Evolutionary conservation across 2,113 vertebrate species (phyloP), one percentile per base, ranked within the genome.

Genomic region (Chrysochloris asiatica): DNA sequence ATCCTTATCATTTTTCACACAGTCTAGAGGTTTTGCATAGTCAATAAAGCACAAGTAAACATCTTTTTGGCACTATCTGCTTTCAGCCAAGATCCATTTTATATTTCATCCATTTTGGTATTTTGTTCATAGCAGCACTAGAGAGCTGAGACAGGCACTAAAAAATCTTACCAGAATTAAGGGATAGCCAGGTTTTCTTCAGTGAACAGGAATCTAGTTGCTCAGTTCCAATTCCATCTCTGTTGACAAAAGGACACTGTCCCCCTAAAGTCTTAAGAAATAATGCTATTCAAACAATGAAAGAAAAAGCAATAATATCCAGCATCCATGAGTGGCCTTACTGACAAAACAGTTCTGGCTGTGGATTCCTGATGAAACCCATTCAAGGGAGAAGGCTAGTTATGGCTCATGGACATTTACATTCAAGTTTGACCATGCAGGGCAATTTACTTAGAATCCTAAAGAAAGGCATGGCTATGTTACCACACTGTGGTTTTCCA

Each of bases 151-250:
- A n/a, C n/a, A n/a, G n/a, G n/a, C n/a, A n/a, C n/a, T n/a, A n/a
- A n/a, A n/a, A n/a, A n/a, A n/a, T n/a, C n/a, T n/a, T n/a, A n/a
- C n/a, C n/a, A n/a, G n/a, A n/a, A n/a, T n/a, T n/a, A n/a, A n/a
- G n/a, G n/a, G n/a, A n/a, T n/a, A n/a, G n/a, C 50, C 87, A 61
- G 71, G 69, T n/a, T 50, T 43, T 54, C 81, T 28, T 71, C 69
- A 45, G 43, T 2, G 33, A 69, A 54, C 45, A 52, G 69, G 19
- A 67, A 75, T 69, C 69, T 77, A 54, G 43, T 22, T 48, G 45
- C 48, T n/a, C n/a, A n/a, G n/a, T n/a, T n/a, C n/a, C n/a, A n/a
- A 16, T 50, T 56, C 71, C 47, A 12, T 41, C 59, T 12, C 8
- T 2, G 14, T 48, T 33, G 56, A 92, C 69, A 63, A 38, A 54